These are phyloP conservation scores for Leucoma salicis DNA, from an alignment of 2,888 invertebrate genomes.

Conservation along the genomic window DNA sequence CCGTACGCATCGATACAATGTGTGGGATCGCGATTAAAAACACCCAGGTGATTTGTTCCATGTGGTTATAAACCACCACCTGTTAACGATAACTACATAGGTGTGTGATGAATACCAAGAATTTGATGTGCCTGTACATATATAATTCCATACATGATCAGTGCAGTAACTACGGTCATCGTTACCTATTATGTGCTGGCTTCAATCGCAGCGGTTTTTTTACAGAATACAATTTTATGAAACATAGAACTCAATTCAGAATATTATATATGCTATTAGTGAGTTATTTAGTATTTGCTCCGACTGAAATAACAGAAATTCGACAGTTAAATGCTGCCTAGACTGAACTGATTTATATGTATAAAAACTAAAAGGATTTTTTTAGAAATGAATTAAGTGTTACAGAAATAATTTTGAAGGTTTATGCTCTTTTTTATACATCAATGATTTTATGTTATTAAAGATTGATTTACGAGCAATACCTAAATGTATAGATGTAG, in stretches of 20 bases:
- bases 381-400: too few species aligned
- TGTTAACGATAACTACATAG: conserved; percentile 35
- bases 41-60: conserved; percentile 46
- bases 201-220: conserved; percentile 2
- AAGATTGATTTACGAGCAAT: too few species aligned
- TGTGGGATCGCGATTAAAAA: conserved; percentile 46
- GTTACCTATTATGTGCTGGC: conserved; percentile 8
- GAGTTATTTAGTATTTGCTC: too few species aligned
- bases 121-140: conserved; percentile 10
- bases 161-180: conserved; percentile 11
- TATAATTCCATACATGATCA: conserved; percentile 10
- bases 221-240: background rate
- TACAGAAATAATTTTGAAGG: too few species aligned
- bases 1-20: conserved; percentile 49
- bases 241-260: background rate
- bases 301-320: too few species aligned
- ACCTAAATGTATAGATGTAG: too few species aligned
- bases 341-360: too few species aligned
- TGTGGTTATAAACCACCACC: conserved; percentile 49
- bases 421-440: too few species aligned
- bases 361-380: too few species aligned
- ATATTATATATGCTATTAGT: conserved; percentile 3
- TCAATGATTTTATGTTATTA: too few species aligned
- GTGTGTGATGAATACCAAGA: conserved; percentile 31
- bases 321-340: too few species aligned